Percentiles rank a stretch among this genome's conserved stretches.
These are phyloP conservation scores for Pollimyrus isidori DNA, from an alignment of 2,113 vertebrate genomes.

Conservation along the genomic window DNA sequence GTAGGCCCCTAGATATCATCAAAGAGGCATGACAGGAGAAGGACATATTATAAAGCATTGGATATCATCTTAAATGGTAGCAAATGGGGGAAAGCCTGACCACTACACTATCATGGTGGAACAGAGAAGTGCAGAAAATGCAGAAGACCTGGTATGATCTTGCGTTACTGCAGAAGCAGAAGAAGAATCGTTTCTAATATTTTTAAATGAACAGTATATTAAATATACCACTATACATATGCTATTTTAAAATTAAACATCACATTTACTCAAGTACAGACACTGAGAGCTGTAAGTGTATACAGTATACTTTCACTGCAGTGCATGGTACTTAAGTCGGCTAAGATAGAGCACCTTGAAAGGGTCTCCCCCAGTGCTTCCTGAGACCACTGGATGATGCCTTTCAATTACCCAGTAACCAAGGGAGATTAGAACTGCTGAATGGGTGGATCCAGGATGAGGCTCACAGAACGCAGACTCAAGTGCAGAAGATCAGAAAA, in stretches of 20 bases:
- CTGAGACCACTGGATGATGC: background rate
- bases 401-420: background rate
- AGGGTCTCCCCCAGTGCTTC: background rate
- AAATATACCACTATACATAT: background rate
- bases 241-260: background rate
- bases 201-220: background rate
- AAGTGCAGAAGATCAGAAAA: background rate
- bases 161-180: background rate
- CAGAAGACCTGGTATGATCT: background rate
- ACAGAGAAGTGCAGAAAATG: background rate
- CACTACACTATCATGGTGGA: background rate
- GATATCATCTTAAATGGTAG: background rate
- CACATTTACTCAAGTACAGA: background rate
- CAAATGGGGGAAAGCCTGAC: background rate
- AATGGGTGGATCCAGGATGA: background rate
- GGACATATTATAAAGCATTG: background rate
- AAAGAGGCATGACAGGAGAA: background rate
- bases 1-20: background rate
- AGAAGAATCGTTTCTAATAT: background rate
- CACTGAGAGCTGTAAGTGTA: background rate
- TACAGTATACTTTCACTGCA: background rate
- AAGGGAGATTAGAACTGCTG: background rate
- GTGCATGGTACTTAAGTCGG: background rate
- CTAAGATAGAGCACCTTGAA: background rate
- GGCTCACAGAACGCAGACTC: background rate